Base-by-base conservation (phyloP, 1,140 invertebrate species). In the Calliphora vicina region DNA sequence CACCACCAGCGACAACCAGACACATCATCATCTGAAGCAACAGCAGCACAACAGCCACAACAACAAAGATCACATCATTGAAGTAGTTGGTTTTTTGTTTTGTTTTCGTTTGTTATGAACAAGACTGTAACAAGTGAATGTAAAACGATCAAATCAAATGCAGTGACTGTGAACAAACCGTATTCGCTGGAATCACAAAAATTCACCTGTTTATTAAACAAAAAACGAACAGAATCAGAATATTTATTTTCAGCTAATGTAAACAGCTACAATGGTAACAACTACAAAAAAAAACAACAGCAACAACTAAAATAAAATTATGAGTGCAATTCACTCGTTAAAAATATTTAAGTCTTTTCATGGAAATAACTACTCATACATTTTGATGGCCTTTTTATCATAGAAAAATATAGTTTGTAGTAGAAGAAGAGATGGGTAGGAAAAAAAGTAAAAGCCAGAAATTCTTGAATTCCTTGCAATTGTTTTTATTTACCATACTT, bases 131-230 rank as follows among this genome's bases (percentile, higher is more conserved):
- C 61, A 67, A 67, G 61, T 67, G 61, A 67, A 67, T 67, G 61
- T 20, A 23, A 23, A 67, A 67, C 20, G n/a, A 20, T 67, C n/a
- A 67, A 67, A 67, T 57, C 50, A 57, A 67, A 67, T 12, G 6
- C 61, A 25, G 23, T 67, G 61, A 25, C 61, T 57, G 35, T 57
- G 50, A 57, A n/a, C 45, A 57, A 57, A 57, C 50, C 50, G n/a
- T 57, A 6, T 57, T 17, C 10, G 15, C 27, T n/a, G 72, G 29
- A 74, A 74, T 74, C 26, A 74, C 12, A 27, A 35, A 43, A 25
- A 78, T 78, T 78, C 74, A 78, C 74, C 74, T 78, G 74, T 78
- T 78, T 78, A 78, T 78, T 78, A 43, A 13, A 78, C 17, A 78
- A 43, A 43, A 43, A 25, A 78, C 23, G 23, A 42, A 45, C 10